Evolutionary conservation across 2,888 invertebrate species (phyloP).

Genomic region (Embidobia sp.): DNA sequence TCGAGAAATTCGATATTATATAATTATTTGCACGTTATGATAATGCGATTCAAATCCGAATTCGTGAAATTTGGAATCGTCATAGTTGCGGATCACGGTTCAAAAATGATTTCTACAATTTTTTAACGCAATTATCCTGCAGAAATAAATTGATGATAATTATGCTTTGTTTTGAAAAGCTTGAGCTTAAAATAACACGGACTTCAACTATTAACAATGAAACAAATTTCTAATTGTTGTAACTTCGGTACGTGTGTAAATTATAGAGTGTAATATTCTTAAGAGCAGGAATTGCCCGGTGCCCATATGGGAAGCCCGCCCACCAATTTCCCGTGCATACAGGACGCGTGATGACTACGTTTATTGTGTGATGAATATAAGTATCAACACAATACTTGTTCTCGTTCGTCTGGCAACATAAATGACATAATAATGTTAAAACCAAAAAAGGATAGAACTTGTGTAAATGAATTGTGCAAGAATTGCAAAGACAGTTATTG

Average conservation of each 20-base stretch:
- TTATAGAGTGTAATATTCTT: constrained; percentile 44
- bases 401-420: constrained; percentile 18
- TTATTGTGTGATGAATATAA: constrained; percentile 57
- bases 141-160: no score
- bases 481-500: constrained; percentile 18
- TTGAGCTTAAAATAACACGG: no score
- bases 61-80: not conserved
- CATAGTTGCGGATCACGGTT: no score
- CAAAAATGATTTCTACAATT: no score
- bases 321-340: constrained; percentile 67
- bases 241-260: constrained; percentile 20
- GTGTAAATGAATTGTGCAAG: constrained; percentile 12
- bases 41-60: not conserved
- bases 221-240: constrained; percentile 17
- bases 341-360: constrained; percentile 55
- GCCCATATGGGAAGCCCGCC: constrained; percentile 69
- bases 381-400: constrained; percentile 60
- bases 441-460: constrained; percentile 19
- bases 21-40: not conserved
- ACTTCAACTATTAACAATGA: no score
- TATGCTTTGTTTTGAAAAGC: no score
- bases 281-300: constrained; percentile 57
- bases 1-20: constrained; percentile 37
- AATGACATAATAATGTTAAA: constrained; percentile 26
- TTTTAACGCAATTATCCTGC: no score